Evolutionary conservation across 2,113 vertebrate genomes (phyloP), one percentile per base, ranked within the genome.

Genomic region (Trachemys scripta): DNA sequence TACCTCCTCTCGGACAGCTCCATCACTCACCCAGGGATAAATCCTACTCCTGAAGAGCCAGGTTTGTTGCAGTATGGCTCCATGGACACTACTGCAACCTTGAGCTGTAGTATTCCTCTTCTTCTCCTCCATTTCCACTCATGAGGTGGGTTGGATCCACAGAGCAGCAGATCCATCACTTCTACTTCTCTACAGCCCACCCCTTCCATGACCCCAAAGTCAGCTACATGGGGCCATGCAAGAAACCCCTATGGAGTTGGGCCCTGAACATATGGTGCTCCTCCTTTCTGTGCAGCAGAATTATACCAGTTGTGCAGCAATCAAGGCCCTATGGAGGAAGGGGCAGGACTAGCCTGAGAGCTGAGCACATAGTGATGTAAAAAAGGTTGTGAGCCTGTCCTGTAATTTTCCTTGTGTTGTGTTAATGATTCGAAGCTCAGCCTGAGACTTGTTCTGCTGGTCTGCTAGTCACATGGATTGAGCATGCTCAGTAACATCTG

Each of bases 61-160:
- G 2, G 12, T 45, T 90, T 1, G 1, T 57, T 38, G 85, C 62
- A 38, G 3, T 3, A 1, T 16, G 17, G 57, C 51, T 72, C 54
- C 54, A 25, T 51, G 42, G 57, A 47, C 54, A 65, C 54, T 93
- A 80, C 65, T n/a, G 5, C 1, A 72, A 62, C 49, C 42, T 47
- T 38, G 75, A 92, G n/a, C 6, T 95, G 47, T 38, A 80, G 76
- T 8, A 45, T 27, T 9, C 16, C 45, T 93, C 80, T 95, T 42
- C 27, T 94, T 93, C 10, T 80, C 54, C 84, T 85, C 24, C 17
- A 22, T 4, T 84, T 89, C 25, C 6, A 29, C 31, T 51, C 13
- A 29, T 56, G 13, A 1, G 50, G 16, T 27, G 1, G 10, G 17
- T 54, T 80, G 47, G 35, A 90, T 51, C 47, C 57, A 80, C 4